These are phyloP conservation scores for Orthonyx spaldingii DNA, from an alignment of 2,113 vertebrate species.

Conservation along the genomic window DNA sequence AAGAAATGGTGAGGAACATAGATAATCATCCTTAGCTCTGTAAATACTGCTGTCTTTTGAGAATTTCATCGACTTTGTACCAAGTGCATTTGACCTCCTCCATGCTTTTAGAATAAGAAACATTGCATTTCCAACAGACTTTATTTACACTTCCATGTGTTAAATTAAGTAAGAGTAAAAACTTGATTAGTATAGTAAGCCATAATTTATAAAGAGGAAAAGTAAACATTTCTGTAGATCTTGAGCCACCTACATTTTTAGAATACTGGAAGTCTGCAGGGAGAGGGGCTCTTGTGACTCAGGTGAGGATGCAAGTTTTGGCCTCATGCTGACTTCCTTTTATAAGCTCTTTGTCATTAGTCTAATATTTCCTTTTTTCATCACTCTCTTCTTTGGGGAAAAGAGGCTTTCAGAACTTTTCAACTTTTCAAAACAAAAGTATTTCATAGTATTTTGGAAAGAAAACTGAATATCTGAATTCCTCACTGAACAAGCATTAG, in stretches of 20 bases:
- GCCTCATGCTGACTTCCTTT: not conserved
- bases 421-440: not conserved
- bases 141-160: not conserved
- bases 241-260: not conserved
- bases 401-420: too few species aligned
- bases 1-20: not conserved
- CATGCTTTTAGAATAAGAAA: not conserved
- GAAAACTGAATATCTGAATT: not conserved
- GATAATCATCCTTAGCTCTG: not conserved
- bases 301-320: not conserved
- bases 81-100: not conserved
- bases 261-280: not conserved
- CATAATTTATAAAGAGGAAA: not conserved
- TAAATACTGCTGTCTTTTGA: not conserved
- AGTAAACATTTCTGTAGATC: not conserved
- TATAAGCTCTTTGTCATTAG: not conserved
- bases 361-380: not conserved
- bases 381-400: not conserved
- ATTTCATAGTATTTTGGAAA: not conserved
- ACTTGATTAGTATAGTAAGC: not conserved
- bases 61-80: not conserved
- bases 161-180: not conserved
- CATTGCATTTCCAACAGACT: not conserved
- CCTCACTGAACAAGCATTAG: not conserved
- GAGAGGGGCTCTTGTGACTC: not conserved